A percentile compares a stretch with the other conserved stretches of the same genome.
Conservation (phyloP, 2,113 vertebrate genomes). For the Myotis yumanensis region DNA sequence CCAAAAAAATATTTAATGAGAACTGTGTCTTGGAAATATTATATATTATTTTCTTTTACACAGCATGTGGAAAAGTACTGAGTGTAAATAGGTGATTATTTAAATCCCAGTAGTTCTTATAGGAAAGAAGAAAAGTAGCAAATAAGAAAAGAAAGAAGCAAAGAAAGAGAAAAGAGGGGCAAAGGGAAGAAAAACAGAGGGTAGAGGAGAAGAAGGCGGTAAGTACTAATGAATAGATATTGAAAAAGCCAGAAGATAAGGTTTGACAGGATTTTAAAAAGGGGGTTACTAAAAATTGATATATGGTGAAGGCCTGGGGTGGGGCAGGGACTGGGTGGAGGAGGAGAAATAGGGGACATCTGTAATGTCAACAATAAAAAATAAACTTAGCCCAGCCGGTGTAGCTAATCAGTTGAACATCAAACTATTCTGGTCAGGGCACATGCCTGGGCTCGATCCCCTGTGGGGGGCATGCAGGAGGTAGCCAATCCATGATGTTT, state of each 20-base stretch:
- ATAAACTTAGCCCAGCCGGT: too few species aligned
- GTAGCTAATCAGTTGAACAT: too few species aligned
- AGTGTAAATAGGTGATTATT: neutral
- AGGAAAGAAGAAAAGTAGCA: neutral
- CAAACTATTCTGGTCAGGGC: too few species aligned
- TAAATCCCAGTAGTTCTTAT: neutral
- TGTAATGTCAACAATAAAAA: too few species aligned
- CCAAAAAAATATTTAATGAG: neutral
- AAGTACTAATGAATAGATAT: neutral
- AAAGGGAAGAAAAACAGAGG: neutral
- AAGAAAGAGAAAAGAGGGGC: neutral
- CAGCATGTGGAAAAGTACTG: neutral
- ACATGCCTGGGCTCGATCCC: too few species aligned
- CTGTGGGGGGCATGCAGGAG: too few species aligned
- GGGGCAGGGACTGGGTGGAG: too few species aligned
- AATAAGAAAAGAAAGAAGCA: neutral
- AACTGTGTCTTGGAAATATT: neutral
- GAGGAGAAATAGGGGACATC: too few species aligned
- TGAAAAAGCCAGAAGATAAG: neutral
- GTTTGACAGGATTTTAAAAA: neutral
- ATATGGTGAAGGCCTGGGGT: too few species aligned
- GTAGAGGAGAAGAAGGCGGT: neutral
- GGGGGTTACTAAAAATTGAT: neutral
- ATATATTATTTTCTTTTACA: neutral
- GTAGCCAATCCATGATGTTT: too few species aligned